These are phyloP conservation scores for Poecilia gillii DNA, from an alignment of 2,797 vertebrate species.

Conservation along the genomic window DNA sequence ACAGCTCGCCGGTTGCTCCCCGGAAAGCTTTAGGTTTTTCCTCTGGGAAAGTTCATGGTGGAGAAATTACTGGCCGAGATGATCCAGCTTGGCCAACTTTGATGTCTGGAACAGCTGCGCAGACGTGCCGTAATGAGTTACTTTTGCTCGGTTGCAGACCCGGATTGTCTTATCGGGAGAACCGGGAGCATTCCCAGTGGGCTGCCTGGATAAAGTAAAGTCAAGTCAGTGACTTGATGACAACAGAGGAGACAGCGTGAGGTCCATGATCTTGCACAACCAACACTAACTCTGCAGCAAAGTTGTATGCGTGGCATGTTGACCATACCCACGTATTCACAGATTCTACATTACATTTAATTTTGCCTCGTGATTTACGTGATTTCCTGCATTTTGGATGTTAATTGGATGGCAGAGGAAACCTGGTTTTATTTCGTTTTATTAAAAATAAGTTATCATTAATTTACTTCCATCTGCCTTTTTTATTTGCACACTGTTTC, in stretches of 20 bases:
- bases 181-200: background rate
- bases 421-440: background rate
- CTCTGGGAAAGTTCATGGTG: slow-evolving; percentile 44
- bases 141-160: background rate
- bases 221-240: background rate
- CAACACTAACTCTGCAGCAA: background rate
- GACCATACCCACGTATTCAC: background rate
- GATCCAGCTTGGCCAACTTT: slow-evolving; percentile 26
- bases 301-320: background rate
- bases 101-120: slow-evolving; percentile 14
- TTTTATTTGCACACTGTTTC: background rate
- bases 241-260: background rate
- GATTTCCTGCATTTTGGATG: background rate
- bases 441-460: background rate
- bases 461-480: background rate
- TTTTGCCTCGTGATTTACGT: background rate
- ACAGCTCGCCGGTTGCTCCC: slow-evolving; percentile 42
- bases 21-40: slow-evolving; percentile 19
- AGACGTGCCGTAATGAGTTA: background rate
- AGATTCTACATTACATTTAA: background rate
- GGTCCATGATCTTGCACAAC: background rate
- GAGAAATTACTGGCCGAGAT: slow-evolving; percentile 19
- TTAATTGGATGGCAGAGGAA: background rate
- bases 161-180: background rate
- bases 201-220: background rate